These are phyloP conservation scores for Apogon hyalosoma DNA, from an alignment of 2,797 vertebrate genomes.

Conservation along the genomic window DNA sequence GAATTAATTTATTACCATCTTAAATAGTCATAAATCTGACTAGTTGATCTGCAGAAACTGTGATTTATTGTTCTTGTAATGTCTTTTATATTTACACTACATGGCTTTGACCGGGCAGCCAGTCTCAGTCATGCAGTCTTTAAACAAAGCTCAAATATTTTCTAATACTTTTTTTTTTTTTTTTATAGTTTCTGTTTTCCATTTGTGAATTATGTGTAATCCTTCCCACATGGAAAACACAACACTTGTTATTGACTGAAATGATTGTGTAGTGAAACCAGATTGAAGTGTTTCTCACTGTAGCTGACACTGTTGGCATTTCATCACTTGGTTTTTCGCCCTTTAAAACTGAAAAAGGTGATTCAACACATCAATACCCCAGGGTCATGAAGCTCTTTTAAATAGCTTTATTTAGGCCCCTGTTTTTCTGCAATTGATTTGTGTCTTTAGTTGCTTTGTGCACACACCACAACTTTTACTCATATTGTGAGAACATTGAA, in stretches of 20 bases:
- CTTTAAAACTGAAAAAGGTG: conserved; percentile 15
- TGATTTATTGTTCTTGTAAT: too few species aligned
- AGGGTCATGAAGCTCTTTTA: conserved; percentile 16
- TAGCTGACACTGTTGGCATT: not conserved
- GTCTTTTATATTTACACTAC: too few species aligned
- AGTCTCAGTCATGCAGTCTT: too few species aligned
- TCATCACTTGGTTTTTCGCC: conserved; percentile 29
- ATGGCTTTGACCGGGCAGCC: too few species aligned
- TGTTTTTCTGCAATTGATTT: conserved; percentile 29
- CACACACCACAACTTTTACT: not conserved
- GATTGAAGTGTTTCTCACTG: not conserved
- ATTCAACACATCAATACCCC: conserved; percentile 18
- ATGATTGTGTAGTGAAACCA: not conserved
- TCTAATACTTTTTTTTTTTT: not conserved
- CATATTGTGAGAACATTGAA: not conserved
- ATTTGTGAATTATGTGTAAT: not conserved
- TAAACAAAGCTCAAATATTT: not conserved
- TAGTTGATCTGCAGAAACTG: too few species aligned
- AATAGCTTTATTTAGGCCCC: conserved; percentile 13
- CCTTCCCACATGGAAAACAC: not conserved
- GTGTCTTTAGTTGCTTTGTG: not conserved
- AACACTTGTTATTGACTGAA: not conserved
- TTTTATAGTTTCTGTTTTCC: not conserved
- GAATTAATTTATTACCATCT: too few species aligned
- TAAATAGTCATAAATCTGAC: too few species aligned